phyloP scores from a whole-genome alignment of 1,140 invertebrate species.

The Aphelinus atriplicis region DNA sequence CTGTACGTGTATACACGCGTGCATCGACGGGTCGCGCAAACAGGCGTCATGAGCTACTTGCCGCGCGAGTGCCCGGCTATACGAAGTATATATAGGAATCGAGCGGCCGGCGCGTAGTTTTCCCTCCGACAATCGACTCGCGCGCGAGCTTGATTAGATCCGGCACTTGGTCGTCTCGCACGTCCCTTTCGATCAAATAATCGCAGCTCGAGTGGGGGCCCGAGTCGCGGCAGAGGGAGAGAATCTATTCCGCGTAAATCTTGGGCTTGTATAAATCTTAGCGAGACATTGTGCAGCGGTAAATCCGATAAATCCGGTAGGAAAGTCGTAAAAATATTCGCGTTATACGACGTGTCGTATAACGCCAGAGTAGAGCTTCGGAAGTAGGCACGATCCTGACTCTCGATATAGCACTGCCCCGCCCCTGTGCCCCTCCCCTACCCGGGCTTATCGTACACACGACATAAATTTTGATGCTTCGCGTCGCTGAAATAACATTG shows the following conservation, averaged over 20 bases:
- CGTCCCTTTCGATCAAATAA: too few species aligned
- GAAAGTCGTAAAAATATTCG: constrained; percentile 46
- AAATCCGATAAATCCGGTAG: constrained; percentile 43
- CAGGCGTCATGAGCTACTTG: constrained; percentile 29
- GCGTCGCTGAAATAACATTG: neutral
- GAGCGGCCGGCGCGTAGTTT: too few species aligned
- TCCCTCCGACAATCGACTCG: too few species aligned
- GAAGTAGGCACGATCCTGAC: constrained; percentile 31
- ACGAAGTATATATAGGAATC: too few species aligned
- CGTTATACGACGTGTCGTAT: constrained; percentile 40
- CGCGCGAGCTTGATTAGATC: too few species aligned
- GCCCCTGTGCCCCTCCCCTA: neutral
- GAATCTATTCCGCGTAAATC: constrained; percentile 36
- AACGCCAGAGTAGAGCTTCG: constrained; percentile 37
- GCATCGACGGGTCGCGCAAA: constrained; percentile 24
- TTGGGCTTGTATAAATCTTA: constrained; percentile 38
- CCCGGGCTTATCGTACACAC: neutral
- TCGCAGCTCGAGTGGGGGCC: too few species aligned
- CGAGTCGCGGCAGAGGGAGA: neutral
- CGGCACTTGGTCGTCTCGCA: too few species aligned
- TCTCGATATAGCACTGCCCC: neutral
- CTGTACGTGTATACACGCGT: constrained; percentile 1
- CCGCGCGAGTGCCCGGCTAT: too few species aligned
- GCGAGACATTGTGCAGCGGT: constrained; percentile 37
- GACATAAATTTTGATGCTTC: constrained; percentile 11